Conservation (phyloP, 2,113 vertebrate species). For the Triplophysa siluroides region DNA sequence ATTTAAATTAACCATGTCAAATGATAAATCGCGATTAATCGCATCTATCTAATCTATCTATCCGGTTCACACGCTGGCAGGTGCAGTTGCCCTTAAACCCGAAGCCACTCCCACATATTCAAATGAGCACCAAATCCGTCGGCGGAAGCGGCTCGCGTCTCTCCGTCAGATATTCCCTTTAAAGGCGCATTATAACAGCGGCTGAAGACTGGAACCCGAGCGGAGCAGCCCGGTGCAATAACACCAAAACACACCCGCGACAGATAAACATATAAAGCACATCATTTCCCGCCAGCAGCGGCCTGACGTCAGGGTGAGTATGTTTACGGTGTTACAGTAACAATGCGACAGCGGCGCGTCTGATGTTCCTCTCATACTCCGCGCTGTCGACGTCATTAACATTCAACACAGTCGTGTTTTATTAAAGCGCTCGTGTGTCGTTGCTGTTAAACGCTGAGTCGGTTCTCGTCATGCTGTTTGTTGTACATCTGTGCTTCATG, state of each 20-base stretch:
- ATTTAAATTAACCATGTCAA: too few species aligned
- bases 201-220: conserved; percentile 52
- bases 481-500: neutral
- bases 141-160: conserved; percentile 61
- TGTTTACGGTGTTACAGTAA: neutral
- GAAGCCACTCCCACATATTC: conserved; percentile 56
- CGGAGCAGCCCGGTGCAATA: conserved; percentile 38
- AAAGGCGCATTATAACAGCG: conserved; percentile 61
- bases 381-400: neutral
- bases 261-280: neutral
- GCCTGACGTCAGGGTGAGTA: conserved; percentile 17
- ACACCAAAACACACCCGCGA: conserved; percentile 27
- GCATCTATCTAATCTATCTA: too few species aligned
- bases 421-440: neutral
- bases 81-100: conserved; percentile 49
- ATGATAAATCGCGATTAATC: too few species aligned
- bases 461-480: neutral
- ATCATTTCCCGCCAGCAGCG: neutral
- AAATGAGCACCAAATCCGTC: conserved; percentile 52
- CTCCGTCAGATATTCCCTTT: conserved; percentile 63
- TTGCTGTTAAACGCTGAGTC: neutral
- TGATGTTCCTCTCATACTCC: neutral
- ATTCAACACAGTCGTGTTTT: too few species aligned
- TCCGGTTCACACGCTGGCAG: neutral
- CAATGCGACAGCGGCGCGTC: neutral